Percentiles rank a stretch among this genome's conserved stretches.
These are phyloP conservation scores for Carapus acus DNA, from an alignment of 2,797 vertebrate genomes.

Conservation along the genomic window DNA sequence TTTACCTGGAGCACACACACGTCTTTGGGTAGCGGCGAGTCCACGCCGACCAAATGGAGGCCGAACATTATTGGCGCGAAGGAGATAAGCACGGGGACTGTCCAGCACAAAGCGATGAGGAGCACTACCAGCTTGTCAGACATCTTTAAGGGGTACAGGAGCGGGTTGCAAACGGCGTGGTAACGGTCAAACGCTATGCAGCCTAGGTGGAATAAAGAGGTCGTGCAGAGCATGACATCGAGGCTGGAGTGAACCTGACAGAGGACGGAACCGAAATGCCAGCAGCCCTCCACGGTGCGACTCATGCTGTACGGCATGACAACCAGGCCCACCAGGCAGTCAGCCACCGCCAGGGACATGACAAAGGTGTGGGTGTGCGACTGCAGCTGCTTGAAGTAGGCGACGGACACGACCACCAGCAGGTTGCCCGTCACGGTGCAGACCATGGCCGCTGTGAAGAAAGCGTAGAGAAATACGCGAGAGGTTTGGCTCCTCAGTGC, in stretches of 20 bases:
- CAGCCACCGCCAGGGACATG: conserved; percentile 75
- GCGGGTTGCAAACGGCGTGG: conserved; percentile 75
- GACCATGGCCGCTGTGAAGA: conserved; percentile 63
- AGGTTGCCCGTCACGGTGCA: conserved; percentile 78
- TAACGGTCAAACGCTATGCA: conserved; percentile 80
- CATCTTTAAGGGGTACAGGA: conserved; percentile 75
- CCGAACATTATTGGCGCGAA: conserved; percentile 76
- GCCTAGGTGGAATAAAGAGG: conserved; percentile 81
- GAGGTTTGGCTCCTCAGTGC: conserved; percentile 50
- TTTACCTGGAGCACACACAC: conserved; percentile 73
- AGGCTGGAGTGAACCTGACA: conserved; percentile 78
- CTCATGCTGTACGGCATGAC: conserved; percentile 83
- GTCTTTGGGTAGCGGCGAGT: conserved; percentile 59
- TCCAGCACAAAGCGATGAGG: conserved; percentile 73
- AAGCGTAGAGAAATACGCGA: conserved; percentile 61
- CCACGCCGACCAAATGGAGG: conserved; percentile 63
- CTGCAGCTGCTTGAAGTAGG: conserved; percentile 78
- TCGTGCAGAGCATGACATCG: conserved; percentile 80
- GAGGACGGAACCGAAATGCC: conserved; percentile 75
- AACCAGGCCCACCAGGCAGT: conserved; percentile 76
- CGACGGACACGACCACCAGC: conserved; percentile 74
- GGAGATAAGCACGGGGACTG: conserved; percentile 72
- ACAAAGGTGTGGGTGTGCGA: conserved; percentile 78
- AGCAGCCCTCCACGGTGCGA: conserved; percentile 78
- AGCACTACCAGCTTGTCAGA: conserved; percentile 61